Evolutionary conservation across 2,113 vertebrate genomes (phyloP).

Genomic region (Periophthalmus modestus): DNA sequence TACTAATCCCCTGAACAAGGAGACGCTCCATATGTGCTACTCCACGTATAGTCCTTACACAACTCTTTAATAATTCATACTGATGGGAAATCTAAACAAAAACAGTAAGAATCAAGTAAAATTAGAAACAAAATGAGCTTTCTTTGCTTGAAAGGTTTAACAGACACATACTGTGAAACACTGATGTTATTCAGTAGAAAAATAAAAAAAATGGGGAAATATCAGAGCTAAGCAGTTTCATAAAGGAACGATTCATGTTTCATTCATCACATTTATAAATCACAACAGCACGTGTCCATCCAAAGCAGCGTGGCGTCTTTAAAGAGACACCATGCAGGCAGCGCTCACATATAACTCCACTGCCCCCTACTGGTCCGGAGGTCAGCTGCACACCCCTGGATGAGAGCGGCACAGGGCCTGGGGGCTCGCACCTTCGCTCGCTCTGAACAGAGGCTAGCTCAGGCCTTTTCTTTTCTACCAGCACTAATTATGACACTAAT

Average conservation of each 20-base stretch:
- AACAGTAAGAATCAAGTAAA: background rate
- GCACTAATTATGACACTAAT: slow-evolving; percentile 69
- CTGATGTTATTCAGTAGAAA: slow-evolving; percentile 7
- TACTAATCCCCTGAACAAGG: background rate
- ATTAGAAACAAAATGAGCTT: background rate
- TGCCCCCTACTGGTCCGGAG: slow-evolving; percentile 67
- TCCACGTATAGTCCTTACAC: background rate
- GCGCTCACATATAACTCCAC: slow-evolving; percentile 41
- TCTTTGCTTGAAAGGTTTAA: background rate
- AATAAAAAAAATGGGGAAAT: slow-evolving; percentile 12
- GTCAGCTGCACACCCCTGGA: slow-evolving; percentile 45
- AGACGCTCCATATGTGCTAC: background rate
- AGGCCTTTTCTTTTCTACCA: slow-evolving; percentile 42
- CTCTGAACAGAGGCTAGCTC: slow-evolving; percentile 25
- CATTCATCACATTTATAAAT: slow-evolving; percentile 64
- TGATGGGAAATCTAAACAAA: background rate
- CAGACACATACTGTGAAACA: slow-evolving; percentile 5
- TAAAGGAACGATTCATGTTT: slow-evolving; percentile 63
- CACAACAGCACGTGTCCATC: slow-evolving; percentile 65
- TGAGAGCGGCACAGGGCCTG: slow-evolving; percentile 36
- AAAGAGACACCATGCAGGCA: slow-evolving; percentile 35
- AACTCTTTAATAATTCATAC: background rate
- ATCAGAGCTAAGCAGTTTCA: slow-evolving; percentile 25
- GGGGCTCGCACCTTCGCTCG: slow-evolving; percentile 49
- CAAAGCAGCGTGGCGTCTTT: slow-evolving; percentile 61